phyloP scores from a whole-genome alignment of 2,888 invertebrate genomes.

The Thymelicus sylvestris region DNA sequence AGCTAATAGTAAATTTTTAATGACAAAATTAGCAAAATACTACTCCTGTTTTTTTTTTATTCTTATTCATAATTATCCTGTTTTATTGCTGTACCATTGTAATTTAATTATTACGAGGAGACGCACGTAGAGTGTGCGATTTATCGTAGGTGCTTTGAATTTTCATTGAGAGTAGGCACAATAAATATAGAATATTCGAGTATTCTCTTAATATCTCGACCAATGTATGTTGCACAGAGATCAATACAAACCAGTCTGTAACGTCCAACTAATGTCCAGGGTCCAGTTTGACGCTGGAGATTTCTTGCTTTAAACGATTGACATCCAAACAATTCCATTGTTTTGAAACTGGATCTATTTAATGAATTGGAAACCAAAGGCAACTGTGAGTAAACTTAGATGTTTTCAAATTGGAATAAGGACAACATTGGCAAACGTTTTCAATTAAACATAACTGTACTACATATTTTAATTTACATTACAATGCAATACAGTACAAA shows the following conservation, averaged over 20 bases:
- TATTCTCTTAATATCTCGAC: neutral
- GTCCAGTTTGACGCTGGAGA: constrained; percentile 26
- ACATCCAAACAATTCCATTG: constrained; percentile 35
- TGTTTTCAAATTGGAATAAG: constrained; percentile 5
- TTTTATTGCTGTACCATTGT: too few relatives aligned
- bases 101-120: too few relatives aligned
- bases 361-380: constrained; percentile 24
- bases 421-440: constrained; percentile 1
- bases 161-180: neutral
- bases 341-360: constrained; percentile 31
- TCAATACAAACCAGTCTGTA: constrained; percentile 20
- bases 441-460: neutral
- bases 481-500: too few relatives aligned
- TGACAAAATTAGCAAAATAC: too few relatives aligned
- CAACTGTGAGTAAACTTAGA: neutral
- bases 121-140: too few relatives aligned
- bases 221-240: neutral
- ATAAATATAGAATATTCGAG: neutral
- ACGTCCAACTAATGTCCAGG: constrained; percentile 26
- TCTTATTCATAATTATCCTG: too few relatives aligned
- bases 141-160: neutral
- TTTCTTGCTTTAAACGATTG: constrained; percentile 32
- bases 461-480: neutral
- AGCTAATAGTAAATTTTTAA: too few relatives aligned
- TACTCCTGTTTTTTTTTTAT: too few relatives aligned